A percentile compares a stretch with the other conserved stretches of the same genome.
These are phyloP conservation scores for Tetramorium bicarinatum DNA, from an alignment of 2,888 invertebrate genomes.

Conservation along the genomic window DNA sequence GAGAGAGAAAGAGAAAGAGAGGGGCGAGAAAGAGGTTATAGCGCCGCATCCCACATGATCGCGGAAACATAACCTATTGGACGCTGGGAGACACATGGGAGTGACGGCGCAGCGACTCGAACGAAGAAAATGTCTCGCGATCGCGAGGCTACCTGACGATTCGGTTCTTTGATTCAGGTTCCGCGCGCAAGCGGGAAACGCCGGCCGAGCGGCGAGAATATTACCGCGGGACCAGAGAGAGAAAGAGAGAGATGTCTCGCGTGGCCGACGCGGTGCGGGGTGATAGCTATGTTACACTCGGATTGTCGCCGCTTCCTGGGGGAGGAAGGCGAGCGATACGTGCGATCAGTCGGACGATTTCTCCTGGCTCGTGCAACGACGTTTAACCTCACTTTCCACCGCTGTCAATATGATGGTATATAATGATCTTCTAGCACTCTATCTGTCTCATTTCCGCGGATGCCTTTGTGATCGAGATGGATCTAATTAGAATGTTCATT, in stretches of 20 bases:
- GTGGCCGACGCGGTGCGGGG: background rate
- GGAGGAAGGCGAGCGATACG: background rate
- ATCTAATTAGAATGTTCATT: slow-evolving; percentile 4
- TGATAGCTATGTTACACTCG: background rate
- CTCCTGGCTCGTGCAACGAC: background rate
- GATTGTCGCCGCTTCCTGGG: background rate
- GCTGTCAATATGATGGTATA: background rate
- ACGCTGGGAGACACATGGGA: background rate
- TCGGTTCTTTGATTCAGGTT: background rate
- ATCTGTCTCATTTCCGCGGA: background rate
- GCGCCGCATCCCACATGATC: slow-evolving; percentile 9
- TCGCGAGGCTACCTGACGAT: background rate
- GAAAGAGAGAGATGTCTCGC: background rate
- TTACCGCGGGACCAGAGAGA: background rate
- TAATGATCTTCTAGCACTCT: background rate
- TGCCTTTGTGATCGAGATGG: background rate
- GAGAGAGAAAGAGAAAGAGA: background rate
- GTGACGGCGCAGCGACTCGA: too few species aligned
- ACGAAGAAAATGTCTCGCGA: background rate
- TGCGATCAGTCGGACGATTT: background rate
- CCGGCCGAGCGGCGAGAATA: background rate
- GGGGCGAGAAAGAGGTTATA: background rate
- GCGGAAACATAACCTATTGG: slow-evolving; percentile 8
- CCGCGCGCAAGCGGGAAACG: background rate
- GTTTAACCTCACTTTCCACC: background rate